Conservation (phyloP, 2,888 invertebrate genomes). For the Oasisia sp. region DNA sequence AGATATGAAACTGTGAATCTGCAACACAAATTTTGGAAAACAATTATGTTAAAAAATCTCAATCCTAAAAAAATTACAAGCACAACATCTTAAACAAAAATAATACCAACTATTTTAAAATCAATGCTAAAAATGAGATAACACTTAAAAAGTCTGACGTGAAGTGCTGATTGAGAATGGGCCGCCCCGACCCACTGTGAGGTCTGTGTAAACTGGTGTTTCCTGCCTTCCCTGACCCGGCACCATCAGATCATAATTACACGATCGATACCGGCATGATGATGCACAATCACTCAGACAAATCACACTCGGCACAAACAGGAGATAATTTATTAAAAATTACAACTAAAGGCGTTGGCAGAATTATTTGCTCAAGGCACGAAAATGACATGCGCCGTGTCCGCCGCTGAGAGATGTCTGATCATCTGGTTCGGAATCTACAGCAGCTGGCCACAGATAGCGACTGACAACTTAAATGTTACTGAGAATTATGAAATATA, state of each 20-base stretch:
- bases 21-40: too few species aligned
- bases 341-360: slow-evolving; percentile 10
- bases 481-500: neutral
- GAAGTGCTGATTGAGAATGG: neutral
- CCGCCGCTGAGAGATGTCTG: neutral
- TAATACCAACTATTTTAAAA: neutral
- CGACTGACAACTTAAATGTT: neutral
- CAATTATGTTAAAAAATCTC: too few species aligned
- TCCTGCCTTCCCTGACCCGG: neutral
- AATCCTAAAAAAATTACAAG: neutral
- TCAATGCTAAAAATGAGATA: too few species aligned
- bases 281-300: neutral
- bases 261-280: neutral
- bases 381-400: neutral
- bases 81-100: neutral
- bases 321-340: neutral
- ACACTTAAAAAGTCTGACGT: neutral
- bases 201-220: neutral
- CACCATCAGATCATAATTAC: neutral
- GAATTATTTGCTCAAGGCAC: slow-evolving; percentile 17
- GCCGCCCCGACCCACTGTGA: neutral
- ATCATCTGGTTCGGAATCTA: neutral
- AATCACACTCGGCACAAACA: neutral
- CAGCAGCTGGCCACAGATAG: neutral
- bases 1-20: too few species aligned